A percentile compares a stretch with the other conserved stretches of the same genome.
phyloP scores from a whole-genome alignment of 2,113 vertebrate species.

The Myrmecobius fasciatus region DNA sequence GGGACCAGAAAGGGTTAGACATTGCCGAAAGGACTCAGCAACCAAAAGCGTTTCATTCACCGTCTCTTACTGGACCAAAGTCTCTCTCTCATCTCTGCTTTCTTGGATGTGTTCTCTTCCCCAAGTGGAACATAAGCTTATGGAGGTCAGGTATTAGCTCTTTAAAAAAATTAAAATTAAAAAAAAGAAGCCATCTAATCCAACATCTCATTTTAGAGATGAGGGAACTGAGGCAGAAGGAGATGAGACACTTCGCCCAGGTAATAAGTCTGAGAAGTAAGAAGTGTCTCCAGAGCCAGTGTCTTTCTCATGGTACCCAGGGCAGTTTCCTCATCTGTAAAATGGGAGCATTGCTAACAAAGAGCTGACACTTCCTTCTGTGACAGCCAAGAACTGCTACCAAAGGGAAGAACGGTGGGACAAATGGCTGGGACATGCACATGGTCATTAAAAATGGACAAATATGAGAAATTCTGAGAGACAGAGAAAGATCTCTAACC shows the following conservation, averaged over 20 bases:
- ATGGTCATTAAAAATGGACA: not conserved
- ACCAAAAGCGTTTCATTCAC: not conserved
- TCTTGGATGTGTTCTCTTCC: not conserved
- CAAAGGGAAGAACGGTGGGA: not conserved
- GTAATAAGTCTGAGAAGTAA: not conserved
- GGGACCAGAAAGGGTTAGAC: not conserved
- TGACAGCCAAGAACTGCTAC: not conserved
- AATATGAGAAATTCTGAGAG: not conserved
- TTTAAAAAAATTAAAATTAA: no score
- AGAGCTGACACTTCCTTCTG: not conserved
- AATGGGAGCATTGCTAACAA: not conserved
- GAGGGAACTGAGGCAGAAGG: no score
- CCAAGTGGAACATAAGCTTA: not conserved
- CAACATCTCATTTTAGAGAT: not conserved
- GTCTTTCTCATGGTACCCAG: not conserved
- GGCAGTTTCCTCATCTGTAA: not conserved
- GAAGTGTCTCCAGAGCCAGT: not conserved
- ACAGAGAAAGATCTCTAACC: not conserved
- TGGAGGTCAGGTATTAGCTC: not conserved
- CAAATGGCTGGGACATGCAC: not conserved
- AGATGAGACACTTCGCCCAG: not conserved
- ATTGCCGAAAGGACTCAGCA: not conserved
- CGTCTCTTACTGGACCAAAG: not conserved
- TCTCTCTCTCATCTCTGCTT: not conserved
- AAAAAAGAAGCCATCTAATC: not conserved